Base-by-base conservation (phyloP, 1,140 invertebrate species). In the Drosophila lowei region DNA sequence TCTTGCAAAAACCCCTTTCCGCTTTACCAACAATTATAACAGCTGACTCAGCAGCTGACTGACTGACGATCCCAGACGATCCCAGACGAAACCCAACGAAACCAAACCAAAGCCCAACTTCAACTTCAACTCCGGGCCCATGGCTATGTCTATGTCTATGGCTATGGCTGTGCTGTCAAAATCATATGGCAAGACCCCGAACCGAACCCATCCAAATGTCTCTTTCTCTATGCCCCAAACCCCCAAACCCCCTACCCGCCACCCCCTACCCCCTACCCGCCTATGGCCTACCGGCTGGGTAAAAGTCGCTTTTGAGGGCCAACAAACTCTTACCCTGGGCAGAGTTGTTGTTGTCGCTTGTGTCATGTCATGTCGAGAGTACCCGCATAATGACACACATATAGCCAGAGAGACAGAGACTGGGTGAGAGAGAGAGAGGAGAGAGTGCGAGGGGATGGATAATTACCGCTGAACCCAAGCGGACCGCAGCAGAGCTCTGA, bases 381-480 rank as follows among this genome's bases (percentile, higher is more conserved):
- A 13, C 34, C 34, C 34, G 34, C 64, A 67, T 67, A 67, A 67
- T 55, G 65, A 61, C 59, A 68, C 59, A 47, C 50, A 62, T 52
- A 38, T 30, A 38, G 15, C 50, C 7, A 6, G 11, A 21, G 30
- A 30, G 30, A 9, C 8, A 30, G 34, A 34, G 7, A 30, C 16
- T 8, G 16, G 13, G 25, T 7, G 30, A 3, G 30, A 9, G 38
- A 18, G 7, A 30, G 30, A 9, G 16, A 8, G 25, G 16, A 8
- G 25, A 16, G 16, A 13, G 9, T 4, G 25, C 15, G 9, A 13
- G 28, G 7, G 47, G 13, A n/a, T 28, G 60, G 28, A 61, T 68
- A 68, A 68, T 68, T 68, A 68, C 65, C 59, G 65, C 59, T 63
- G 65, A 68, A 68, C 65, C 65, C 65, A 68, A 68, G 59, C 65